These are phyloP conservation scores for Scylla paramamosain DNA, from an alignment of 1,140 invertebrate genomes.

Conservation along the genomic window DNA sequence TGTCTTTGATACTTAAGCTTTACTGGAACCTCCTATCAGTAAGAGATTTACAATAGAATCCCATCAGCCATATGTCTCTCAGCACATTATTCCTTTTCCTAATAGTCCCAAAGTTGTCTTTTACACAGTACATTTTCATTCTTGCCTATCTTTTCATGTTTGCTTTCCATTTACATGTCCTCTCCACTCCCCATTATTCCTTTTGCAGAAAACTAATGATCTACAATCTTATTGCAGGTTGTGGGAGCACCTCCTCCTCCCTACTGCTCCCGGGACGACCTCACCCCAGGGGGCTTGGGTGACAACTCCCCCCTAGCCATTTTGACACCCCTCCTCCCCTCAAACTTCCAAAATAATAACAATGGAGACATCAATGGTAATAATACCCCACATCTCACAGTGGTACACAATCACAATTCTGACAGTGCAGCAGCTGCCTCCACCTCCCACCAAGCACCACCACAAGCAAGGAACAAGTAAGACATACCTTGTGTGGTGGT, in stretches of 20 bases:
- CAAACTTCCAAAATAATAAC: conserved; percentile 59
- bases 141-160: too few species aligned
- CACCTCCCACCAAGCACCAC: conserved; percentile 27
- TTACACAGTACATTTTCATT: too few species aligned
- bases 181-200: too few species aligned
- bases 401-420: conserved; percentile 57
- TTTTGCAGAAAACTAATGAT: not conserved
- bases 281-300: conserved; percentile 7
- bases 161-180: too few species aligned
- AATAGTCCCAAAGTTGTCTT: too few species aligned
- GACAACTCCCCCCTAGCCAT: conserved; percentile 61
- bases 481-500: not conserved
- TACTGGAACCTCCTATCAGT: too few species aligned
- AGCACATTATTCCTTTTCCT: too few species aligned
- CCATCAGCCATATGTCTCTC: too few species aligned
- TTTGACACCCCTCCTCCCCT: conserved; percentile 54
- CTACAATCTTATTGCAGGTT: conserved; percentile 44
- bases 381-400: conserved; percentile 52
- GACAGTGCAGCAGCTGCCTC: conserved; percentile 49
- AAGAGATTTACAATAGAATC: too few species aligned
- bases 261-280: conserved; percentile 67
- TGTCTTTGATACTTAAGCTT: too few species aligned
- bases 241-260: conserved; percentile 69
- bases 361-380: conserved; percentile 72
- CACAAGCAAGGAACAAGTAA: conserved; percentile 57